Conservation (phyloP, 2,113 vertebrate species). For the Gopherus evgoodei region DNA sequence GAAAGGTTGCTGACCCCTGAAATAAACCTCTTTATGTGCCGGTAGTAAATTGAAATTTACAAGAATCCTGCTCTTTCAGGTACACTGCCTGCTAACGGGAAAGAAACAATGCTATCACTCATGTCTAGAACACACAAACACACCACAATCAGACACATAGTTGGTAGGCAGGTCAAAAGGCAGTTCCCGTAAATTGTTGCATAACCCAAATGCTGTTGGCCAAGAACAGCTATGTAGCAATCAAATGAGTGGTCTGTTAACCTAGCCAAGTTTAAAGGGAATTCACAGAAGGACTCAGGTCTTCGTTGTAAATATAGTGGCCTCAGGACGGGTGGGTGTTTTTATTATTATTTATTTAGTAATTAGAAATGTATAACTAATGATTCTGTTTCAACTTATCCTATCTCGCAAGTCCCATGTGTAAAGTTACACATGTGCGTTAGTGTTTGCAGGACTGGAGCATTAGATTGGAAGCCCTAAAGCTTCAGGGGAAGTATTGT, state of each 20-base stretch:
- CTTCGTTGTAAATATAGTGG: not conserved
- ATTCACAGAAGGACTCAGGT: not conserved
- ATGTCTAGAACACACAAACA: not conserved
- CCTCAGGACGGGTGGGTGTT: not conserved
- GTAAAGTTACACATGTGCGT: not conserved
- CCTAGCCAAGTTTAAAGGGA: not conserved
- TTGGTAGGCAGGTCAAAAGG: not conserved
- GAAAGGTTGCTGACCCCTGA: not conserved
- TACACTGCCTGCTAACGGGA: not conserved
- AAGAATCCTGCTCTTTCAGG: not conserved
- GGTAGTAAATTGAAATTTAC: not conserved
- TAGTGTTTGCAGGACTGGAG: not conserved
- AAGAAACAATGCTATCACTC: not conserved
- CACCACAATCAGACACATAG: not conserved
- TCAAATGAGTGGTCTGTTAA: too few relatives aligned
- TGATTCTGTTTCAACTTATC: not conserved
- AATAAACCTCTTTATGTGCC: not conserved
- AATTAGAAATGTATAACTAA: not conserved
- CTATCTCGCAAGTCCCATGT: not conserved
- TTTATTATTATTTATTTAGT: not conserved
- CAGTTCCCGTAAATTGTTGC: not conserved
- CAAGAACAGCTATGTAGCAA: not conserved
- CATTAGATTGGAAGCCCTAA: not conserved
- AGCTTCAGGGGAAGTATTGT: not conserved
- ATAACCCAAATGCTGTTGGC: not conserved